Percentiles rank a stretch among this genome's conserved stretches.
phyloP scores from a whole-genome alignment of 1,140 invertebrate genomes.

The Drosophila varians region DNA sequence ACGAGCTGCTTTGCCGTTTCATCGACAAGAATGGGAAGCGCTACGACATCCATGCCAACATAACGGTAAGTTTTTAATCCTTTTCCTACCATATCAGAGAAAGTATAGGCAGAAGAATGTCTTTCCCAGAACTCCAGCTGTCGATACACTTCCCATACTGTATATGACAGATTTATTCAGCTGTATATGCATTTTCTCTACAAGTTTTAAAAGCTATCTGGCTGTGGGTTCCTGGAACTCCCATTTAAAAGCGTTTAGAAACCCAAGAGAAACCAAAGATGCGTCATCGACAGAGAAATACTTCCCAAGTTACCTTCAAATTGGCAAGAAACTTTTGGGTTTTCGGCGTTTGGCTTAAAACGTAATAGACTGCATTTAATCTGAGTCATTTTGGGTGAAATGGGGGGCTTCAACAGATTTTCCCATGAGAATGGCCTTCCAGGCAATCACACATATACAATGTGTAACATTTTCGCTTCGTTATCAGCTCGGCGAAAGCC shows the following conservation, averaged over 20 bases:
- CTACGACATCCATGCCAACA: slow-evolving; percentile 98
- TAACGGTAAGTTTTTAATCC: slow-evolving; percentile 91
- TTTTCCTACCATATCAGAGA: neutral
- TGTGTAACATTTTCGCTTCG: slow-evolving; percentile 3
- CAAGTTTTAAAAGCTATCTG: no score
- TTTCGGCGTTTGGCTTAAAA: neutral
- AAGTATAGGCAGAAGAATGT: no score
- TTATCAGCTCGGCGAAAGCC: neutral
- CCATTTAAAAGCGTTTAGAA: no score
- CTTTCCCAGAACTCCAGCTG: no score
- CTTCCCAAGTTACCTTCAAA: neutral
- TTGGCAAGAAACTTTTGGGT: neutral
- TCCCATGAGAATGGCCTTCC: slow-evolving; percentile 21
- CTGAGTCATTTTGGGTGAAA: neutral
- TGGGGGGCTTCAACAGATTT: slow-evolving; percentile 11
- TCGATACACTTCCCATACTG: no score
- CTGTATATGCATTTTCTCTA: no score
- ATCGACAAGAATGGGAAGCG: slow-evolving; percentile 96
- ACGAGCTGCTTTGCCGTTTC: slow-evolving; percentile 98
- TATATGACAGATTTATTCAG: no score
- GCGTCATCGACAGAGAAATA: neutral
- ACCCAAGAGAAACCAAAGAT: neutral
- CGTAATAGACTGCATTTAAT: slow-evolving; percentile 13
- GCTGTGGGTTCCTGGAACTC: no score
- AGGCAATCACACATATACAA: slow-evolving; percentile 2